Conservation (phyloP, 2,888 invertebrate genomes). For the Antheraea yamamai region DNA sequence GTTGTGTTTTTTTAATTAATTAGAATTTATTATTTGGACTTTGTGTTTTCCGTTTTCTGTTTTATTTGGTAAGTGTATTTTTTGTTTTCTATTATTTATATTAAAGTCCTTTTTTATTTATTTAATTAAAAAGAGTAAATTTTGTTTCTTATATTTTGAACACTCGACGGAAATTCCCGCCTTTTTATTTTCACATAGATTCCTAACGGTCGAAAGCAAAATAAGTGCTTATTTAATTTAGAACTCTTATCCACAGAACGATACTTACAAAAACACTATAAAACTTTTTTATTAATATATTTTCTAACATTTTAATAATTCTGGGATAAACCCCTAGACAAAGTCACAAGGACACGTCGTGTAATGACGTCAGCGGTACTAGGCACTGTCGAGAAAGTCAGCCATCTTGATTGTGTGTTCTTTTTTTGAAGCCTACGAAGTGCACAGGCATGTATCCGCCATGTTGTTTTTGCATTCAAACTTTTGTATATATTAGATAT, state of each 20-base stretch:
- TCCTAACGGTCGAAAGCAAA: background rate
- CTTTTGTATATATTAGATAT: too few species aligned
- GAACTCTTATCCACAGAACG: background rate
- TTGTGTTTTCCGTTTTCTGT: conserved; percentile 61
- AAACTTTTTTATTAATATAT: conserved; percentile 35
- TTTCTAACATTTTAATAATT: conserved; percentile 39
- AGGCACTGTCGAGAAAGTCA: conserved; percentile 78
- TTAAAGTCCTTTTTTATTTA: conserved; percentile 27
- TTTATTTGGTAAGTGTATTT: conserved; percentile 71
- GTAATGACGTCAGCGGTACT: conserved; percentile 77
- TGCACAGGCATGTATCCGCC: conserved; percentile 66
- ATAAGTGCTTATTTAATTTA: background rate
- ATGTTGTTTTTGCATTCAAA: conserved; percentile 55
- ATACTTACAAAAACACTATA: conserved; percentile 16
- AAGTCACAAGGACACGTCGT: conserved; percentile 74
- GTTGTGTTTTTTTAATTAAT: conserved; percentile 67
- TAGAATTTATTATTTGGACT: conserved; percentile 64
- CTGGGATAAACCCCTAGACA: conserved; percentile 56
- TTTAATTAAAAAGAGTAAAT: conserved; percentile 22
- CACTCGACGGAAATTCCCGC: background rate
- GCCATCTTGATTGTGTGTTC: conserved; percentile 77
- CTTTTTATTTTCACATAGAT: conserved; percentile 3
- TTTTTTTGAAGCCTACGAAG: conserved; percentile 78
- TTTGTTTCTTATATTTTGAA: background rate
- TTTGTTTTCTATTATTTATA: conserved; percentile 35